These are phyloP conservation scores for Stigmatopora nigra DNA, from an alignment of 2,113 vertebrate genomes.

Conservation along the genomic window DNA sequence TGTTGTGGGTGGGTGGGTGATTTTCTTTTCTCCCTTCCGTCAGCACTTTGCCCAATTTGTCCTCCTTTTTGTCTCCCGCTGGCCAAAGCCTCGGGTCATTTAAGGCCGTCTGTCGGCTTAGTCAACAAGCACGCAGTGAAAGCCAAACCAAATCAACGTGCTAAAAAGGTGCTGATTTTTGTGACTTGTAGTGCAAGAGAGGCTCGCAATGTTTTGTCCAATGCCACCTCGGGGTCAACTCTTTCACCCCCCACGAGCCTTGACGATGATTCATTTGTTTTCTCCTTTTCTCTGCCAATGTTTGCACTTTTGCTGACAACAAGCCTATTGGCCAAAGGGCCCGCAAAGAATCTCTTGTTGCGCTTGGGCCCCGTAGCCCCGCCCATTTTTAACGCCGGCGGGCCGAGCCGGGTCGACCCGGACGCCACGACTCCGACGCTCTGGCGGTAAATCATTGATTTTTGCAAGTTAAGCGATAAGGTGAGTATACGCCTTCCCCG, in stretches of 20 bases:
- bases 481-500: too few species aligned
- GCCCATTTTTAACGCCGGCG: too few species aligned
- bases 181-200: conserved; percentile 38
- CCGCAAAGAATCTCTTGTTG: too few species aligned
- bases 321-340: neutral
- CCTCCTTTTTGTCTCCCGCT: too few species aligned
- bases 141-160: neutral
- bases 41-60: too few species aligned
- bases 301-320: too few species aligned
- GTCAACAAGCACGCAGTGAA: neutral
- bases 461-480: neutral
- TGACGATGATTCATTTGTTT: conserved; percentile 11
- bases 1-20: too few species aligned
- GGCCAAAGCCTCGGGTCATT: too few species aligned
- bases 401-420: neutral
- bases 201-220: conserved; percentile 9
- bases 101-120: too few species aligned
- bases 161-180: conserved; percentile 21
- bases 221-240: neutral
- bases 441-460: neutral
- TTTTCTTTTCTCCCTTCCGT: too few species aligned
- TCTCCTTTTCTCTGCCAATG: neutral
- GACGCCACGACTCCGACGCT: neutral
- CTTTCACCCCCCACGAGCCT: conserved; percentile 1
- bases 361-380: too few species aligned